Evolutionary conservation across 2,113 vertebrate species (phyloP).

Genomic region (Cisticola juncidis): DNA sequence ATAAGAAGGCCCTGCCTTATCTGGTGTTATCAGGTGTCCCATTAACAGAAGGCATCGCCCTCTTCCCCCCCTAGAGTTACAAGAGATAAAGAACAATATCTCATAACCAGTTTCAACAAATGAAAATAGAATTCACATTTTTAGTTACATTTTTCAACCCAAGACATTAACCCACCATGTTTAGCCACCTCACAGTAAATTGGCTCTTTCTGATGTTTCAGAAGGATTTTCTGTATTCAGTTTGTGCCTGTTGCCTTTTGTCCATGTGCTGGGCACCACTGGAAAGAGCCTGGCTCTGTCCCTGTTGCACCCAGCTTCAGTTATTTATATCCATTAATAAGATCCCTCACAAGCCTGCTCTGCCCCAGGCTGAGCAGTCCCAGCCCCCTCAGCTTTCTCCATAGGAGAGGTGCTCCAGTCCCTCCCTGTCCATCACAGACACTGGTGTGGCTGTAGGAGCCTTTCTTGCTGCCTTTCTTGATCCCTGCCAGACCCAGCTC

Average conservation of each 20-base stretch:
- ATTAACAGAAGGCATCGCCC: no score
- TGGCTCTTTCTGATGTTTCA: background rate
- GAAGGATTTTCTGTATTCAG: background rate
- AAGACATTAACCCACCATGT: background rate
- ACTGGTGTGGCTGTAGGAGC: background rate
- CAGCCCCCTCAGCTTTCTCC: background rate
- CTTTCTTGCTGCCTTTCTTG: background rate
- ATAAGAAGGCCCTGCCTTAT: no score
- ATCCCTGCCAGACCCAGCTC: background rate
- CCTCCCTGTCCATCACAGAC: background rate
- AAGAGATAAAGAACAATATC: no score
- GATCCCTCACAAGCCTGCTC: background rate
- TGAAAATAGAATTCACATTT: no score
- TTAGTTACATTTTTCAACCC: no score
- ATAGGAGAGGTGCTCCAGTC: background rate
- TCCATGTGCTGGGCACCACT: background rate
- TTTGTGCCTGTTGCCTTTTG: background rate
- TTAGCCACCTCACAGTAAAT: background rate
- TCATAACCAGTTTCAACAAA: no score
- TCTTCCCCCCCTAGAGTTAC: no score
- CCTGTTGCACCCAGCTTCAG: background rate
- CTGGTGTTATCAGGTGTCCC: no score
- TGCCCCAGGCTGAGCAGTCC: background rate
- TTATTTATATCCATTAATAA: background rate
- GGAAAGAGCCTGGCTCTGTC: background rate